Percentiles rank a stretch among this genome's conserved stretches.
phyloP scores from a whole-genome alignment of 2,888 invertebrate species.

The Allygus modestus region DNA sequence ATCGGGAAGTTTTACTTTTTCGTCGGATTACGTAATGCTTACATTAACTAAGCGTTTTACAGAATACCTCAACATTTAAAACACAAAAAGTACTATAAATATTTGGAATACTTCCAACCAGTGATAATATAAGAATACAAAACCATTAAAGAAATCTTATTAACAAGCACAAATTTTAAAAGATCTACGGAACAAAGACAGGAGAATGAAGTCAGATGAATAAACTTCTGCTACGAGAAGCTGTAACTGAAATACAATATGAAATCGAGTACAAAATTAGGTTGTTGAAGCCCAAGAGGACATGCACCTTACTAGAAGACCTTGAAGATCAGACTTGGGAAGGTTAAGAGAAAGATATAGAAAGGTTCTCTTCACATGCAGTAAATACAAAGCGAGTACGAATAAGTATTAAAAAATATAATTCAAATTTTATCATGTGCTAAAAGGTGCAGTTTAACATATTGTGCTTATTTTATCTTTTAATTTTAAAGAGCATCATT shows the following conservation, averaged over 20 bases:
- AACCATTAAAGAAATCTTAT: not conserved
- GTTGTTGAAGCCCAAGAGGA: not conserved
- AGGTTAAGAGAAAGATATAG: slow-evolving; percentile 2
- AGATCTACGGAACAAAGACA: not conserved
- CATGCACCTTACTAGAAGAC: slow-evolving; percentile 31
- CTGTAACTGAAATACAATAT: slow-evolving; percentile 1
- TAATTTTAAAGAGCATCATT: too few relatives aligned
- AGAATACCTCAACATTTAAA: not conserved
- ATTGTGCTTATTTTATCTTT: not conserved
- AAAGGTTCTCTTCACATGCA: slow-evolving; percentile 7
- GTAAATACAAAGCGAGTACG: slow-evolving; percentile 25
- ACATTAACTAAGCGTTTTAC: too few relatives aligned
- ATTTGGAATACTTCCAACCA: not conserved
- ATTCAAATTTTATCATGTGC: not conserved
- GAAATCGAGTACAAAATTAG: not conserved
- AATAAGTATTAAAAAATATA: not conserved
- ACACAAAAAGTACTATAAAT: not conserved
- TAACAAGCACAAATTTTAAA: not conserved
- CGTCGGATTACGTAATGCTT: too few relatives aligned
- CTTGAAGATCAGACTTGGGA: not conserved
- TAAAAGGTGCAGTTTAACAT: slow-evolving; percentile 52
- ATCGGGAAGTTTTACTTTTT: too few relatives aligned
- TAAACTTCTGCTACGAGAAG: slow-evolving; percentile 15
- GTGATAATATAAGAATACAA: not conserved
- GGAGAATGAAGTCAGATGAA: not conserved